phyloP scores from a whole-genome alignment of 1,140 invertebrate species.

The Gryllus bimaculatus region DNA sequence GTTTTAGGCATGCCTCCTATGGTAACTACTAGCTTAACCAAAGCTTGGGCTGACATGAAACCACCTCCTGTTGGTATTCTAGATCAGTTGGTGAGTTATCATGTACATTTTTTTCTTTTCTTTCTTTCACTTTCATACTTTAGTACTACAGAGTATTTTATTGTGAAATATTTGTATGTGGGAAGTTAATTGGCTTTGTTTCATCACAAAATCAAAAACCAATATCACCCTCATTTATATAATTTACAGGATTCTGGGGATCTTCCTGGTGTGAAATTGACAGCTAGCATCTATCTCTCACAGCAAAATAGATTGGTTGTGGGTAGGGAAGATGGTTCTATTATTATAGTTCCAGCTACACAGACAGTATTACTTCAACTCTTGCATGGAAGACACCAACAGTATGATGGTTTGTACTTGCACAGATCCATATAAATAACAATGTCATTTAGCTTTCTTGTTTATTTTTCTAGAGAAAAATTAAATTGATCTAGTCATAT shows the following conservation, averaged over 20 bases:
- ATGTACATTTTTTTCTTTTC: not conserved
- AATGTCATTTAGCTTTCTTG: no score
- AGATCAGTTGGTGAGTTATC: slow-evolving; percentile 64
- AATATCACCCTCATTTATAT: not conserved
- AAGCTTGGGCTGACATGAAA: slow-evolving; percentile 78
- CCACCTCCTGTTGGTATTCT: slow-evolving; percentile 81
- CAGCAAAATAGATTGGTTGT: slow-evolving; percentile 87
- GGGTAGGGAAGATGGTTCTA: slow-evolving; percentile 90
- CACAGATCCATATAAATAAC: no score
- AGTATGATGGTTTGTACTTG: slow-evolving; percentile 58
- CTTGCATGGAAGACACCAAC: slow-evolving; percentile 80
- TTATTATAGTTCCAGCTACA: slow-evolving; percentile 93
- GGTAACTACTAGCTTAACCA: slow-evolving; percentile 64
- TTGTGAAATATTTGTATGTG: no score
- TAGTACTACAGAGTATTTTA: no score
- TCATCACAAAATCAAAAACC: not conserved
- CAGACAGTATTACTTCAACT: slow-evolving; percentile 92
- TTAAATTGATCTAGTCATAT: no score
- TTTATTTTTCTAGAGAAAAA: no score
- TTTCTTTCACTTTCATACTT: no score
- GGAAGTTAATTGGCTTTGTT: no score
- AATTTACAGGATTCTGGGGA: slow-evolving; percentile 24
- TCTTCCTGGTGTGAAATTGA: slow-evolving; percentile 59
- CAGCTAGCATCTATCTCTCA: slow-evolving; percentile 86
- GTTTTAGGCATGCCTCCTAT: slow-evolving; percentile 51